Evolutionary conservation across 1,140 invertebrate species (phyloP), one percentile per base, ranked within the genome.

Genomic region (Riptortus pedestris): DNA sequence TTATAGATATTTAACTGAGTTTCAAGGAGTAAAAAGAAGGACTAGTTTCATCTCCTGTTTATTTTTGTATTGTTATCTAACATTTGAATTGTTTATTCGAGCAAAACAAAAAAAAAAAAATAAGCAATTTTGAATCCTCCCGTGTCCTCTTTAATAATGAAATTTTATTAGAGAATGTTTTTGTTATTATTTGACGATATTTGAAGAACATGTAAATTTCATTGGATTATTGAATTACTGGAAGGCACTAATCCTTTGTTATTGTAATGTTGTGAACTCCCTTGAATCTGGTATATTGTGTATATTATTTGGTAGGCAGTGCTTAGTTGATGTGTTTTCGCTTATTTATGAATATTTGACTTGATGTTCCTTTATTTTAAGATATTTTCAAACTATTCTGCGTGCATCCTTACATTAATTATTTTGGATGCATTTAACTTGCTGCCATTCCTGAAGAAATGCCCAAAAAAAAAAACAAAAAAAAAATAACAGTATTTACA

Each of bases 301-400:
- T 55, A 55, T 51, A 55, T 55, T 55, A 26, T 55, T 55, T 55
- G 24, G 51, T 38, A 38, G 31, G 14, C 5, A 38, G 51, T 55
- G 51, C 51, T 55, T 55, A 55, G 51, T 55, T 55, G 51, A 55
- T 55, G 51, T 55, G 51, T 55, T 55, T 55, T 55, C 26, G 51
- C 51, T 55, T 55, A 55, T 55, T 55, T 55, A 55, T 55, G n/a
- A 55, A 55, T 24, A 55, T 55, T 18, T 24, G 51, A 26, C 1
- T 55, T 26, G 22, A 55, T 55, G 51, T 55, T 55, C 51, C 51
- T 55, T 55, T 55, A 55, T 55, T 55, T 5, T 55, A 55, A 55
- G 51, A 55, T 22, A 24, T 55, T 47, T n/a, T 14, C 5, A 38
- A 38, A 7, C 5, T 38, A 5, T 38, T 38, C 31, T 38, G 5